These are phyloP conservation scores for Tipula lateralis DNA, from an alignment of 2,888 invertebrate species.

Conservation along the genomic window DNA sequence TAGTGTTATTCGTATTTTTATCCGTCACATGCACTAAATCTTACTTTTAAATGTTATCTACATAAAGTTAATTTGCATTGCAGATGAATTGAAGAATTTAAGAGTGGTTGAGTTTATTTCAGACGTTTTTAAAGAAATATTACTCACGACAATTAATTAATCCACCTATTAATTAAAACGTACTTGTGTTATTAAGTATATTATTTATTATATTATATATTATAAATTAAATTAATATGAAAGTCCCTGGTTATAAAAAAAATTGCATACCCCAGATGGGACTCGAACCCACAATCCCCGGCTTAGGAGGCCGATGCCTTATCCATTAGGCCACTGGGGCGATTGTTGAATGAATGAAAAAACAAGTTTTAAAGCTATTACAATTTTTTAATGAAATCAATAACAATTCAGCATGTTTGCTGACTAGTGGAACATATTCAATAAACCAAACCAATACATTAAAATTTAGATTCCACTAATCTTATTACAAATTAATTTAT, in stretches of 20 bases:
- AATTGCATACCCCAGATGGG: constrained; percentile 70
- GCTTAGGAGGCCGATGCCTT: constrained; percentile 82
- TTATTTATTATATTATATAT: background rate
- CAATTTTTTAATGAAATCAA: background rate
- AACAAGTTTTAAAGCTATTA: background rate
- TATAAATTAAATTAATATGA: background rate
- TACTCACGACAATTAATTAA: too few relatives aligned
- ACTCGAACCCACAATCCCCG: constrained; percentile 82
- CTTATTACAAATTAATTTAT: too few relatives aligned
- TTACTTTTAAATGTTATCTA: too few relatives aligned
- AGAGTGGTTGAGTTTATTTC: too few relatives aligned
- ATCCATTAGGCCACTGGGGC: constrained; percentile 82
- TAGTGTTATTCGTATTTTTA: too few relatives aligned
- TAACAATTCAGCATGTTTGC: background rate
- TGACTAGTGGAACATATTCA: background rate
- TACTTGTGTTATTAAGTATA: too few relatives aligned
- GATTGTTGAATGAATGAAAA: background rate
- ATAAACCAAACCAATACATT: background rate
- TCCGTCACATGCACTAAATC: too few relatives aligned
- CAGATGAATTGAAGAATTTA: too few relatives aligned
- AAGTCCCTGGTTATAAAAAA: background rate
- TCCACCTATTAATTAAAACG: too few relatives aligned
- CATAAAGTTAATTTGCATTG: too few relatives aligned
- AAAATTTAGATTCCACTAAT: background rate
- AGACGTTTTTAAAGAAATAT: too few relatives aligned